Conservation (phyloP, 2,888 invertebrate species). For the Galerucella calmariensis region DNA sequence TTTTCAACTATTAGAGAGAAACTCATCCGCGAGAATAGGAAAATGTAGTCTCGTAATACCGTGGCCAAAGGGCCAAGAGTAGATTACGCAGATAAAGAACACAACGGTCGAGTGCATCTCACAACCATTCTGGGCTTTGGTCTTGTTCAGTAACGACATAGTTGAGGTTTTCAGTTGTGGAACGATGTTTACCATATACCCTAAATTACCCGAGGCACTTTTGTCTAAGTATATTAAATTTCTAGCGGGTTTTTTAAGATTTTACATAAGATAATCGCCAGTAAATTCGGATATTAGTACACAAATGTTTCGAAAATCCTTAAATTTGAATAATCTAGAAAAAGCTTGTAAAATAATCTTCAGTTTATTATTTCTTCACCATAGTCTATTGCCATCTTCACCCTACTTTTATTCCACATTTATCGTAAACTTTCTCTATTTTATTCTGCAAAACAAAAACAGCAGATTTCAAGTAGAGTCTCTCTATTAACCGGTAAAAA, state of each 20-base stretch:
- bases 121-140: conserved; percentile 62
- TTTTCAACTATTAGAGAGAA: conserved; percentile 35
- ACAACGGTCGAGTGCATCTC: conserved; percentile 63
- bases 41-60: conserved; percentile 38
- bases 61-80: conserved; percentile 43
- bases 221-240: conserved; percentile 28
- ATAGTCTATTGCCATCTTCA: too few relatives aligned
- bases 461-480: too few relatives aligned
- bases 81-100: conserved; percentile 65
- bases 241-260: not conserved
- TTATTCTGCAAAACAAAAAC: too few relatives aligned
- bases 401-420: too few relatives aligned
- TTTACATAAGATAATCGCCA: not conserved
- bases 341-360: too few relatives aligned
- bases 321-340: too few relatives aligned
- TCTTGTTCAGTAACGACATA: conserved; percentile 63
- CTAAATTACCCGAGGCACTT: conserved; percentile 31
- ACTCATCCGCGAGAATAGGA: conserved; percentile 38
- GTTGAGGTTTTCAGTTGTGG: conserved; percentile 62
- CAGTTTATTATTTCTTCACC: too few relatives aligned
- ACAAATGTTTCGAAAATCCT: too few relatives aligned
- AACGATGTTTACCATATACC: conserved; percentile 49
- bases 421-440: too few relatives aligned
- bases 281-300: too few relatives aligned
- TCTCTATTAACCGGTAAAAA: too few relatives aligned